These are phyloP conservation scores for Phthorimaea operculella DNA, from an alignment of 1,140 invertebrate genomes.

Conservation along the genomic window DNA sequence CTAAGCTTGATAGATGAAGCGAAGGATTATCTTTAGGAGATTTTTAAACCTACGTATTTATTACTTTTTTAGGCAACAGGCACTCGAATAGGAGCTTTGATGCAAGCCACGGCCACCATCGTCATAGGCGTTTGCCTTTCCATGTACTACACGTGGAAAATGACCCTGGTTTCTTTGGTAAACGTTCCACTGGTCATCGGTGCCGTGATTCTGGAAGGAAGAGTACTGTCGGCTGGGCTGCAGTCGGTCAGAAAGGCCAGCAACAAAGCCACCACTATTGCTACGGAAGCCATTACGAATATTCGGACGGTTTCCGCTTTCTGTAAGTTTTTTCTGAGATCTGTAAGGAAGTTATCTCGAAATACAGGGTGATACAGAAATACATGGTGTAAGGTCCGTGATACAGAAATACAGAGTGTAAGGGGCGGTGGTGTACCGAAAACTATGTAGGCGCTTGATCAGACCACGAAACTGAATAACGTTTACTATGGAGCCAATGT, in stretches of 20 bases:
- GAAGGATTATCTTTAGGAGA: too few species aligned
- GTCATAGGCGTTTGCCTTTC: slow-evolving; percentile 77
- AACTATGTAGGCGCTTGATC: too few species aligned
- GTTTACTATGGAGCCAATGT: too few species aligned
- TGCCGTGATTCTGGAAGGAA: slow-evolving; percentile 79
- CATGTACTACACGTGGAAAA: slow-evolving; percentile 83
- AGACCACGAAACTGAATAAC: too few species aligned
- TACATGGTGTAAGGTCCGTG: too few species aligned
- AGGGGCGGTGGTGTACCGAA: too few species aligned
- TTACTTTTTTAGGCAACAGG: slow-evolving; percentile 77
- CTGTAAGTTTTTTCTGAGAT: slow-evolving; percentile 50
- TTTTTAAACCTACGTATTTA: too few species aligned
- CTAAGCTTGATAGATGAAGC: too few species aligned
- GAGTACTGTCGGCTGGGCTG: slow-evolving; percentile 72
- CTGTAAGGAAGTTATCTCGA: too few species aligned
- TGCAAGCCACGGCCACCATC: slow-evolving; percentile 82
- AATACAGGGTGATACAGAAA: too few species aligned
- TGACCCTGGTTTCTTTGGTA: slow-evolving; percentile 80
- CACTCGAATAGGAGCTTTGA: slow-evolving; percentile 78
- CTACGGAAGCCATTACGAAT: slow-evolving; percentile 81
- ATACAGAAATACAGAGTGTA: too few species aligned
- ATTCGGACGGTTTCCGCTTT: slow-evolving; percentile 80
- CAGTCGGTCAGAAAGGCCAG: slow-evolving; percentile 73
- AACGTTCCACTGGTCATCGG: slow-evolving; percentile 83
- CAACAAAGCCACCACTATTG: slow-evolving; percentile 75